Base-by-base conservation (phyloP, 2,797 vertebrate species). In the Menidia menidia region DNA sequence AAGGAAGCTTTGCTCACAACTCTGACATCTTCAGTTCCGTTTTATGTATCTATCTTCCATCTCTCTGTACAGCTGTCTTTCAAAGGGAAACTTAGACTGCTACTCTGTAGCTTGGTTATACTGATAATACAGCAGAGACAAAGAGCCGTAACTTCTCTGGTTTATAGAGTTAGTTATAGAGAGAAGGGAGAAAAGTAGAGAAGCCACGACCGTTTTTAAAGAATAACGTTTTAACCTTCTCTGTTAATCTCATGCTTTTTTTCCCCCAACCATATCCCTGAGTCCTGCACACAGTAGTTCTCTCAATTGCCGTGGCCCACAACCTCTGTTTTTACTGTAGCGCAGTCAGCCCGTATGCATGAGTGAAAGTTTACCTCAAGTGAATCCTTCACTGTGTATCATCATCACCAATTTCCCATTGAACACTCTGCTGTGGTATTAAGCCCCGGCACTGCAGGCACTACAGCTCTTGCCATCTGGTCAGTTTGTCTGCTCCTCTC, bases 391-490 rank as follows among this genome's bases (percentile, higher is more conserved):
- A 19, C 33, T 41, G 42, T 61, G 41, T 32, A 30, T 66, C 16
- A 19, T 60, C 60, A 16, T 52, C 32, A 65, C 63, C 69, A 61
- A 73, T 64, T 78, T 62, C 83, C 77, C 33, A 50, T 76, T 75
- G 77, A 82, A 85, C 58, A 60, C 73, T 84, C 74, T 77, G 75
- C 80, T 72, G 71, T 83, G 80, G 79, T 83, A 76, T 85, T 86
- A 83, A 80, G 82, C 88, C 77, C 68, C 82, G 78, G 82, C 71
- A 83, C 86, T 86, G 80, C 81, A 87, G 83, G 85, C 84, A 56
- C 75, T 84, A 62, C 81, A 88, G 77, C 86, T 92, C 78, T 60
- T 82, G 91, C 92, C 93, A 93, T 93, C 93, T 94, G 92, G 90
- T 91, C 88, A 72, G 77, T 84, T 88, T 90, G 90, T 87, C 89